Evolutionary conservation across 2,888 invertebrate genomes (phyloP), one percentile per base, ranked within the genome.

Genomic region (Eutolmus rufibarbis): DNA sequence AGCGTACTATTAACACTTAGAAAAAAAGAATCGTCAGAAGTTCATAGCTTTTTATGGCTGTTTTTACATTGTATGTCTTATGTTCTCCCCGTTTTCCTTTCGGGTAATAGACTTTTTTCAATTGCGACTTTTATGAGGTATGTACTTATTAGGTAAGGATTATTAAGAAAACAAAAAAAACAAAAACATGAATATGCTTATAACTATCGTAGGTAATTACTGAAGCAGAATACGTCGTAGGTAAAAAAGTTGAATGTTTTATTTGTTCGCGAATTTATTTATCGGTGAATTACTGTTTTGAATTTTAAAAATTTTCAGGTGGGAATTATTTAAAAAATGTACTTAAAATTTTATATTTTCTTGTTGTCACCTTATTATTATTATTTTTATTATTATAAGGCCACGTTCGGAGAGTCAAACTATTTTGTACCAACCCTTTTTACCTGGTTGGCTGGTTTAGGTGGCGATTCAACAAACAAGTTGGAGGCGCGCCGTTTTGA

Each of bases 121-220:
- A 82, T 82, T 82, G 82, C 82, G 37, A 81, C 19, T 82, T 82
- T 57, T 81, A 81, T 34, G 81, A 56, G 34, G 51, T 66, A 66
- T 66, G 66, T 82, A 82, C 82, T 82, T 82, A 46, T 23, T 82
- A 82, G 37, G 37, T 82, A 82, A 82, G 66, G 37, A 82, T 12
- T 51, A 81, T 81, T 81, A 51, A 81, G 23, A 46, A 28, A 66
- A 40, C 2, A 40, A 40, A 40, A 37, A 37, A 40, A 66, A 66
- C 14, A 79, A 28, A 66, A 66, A 66, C 40, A 51, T 56, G 56
- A 81, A 81, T 82, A 82, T 82, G 37, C 82, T 57, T 82, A 82
- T 57, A 82, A 57, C 56, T 82, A 82, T 34, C 37, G 81, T 82
- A 82, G 82, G 34, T 82, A 82, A 82, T 57, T 82, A 57, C 56